Evolutionary conservation across 2,797 vertebrate genomes (phyloP).

Genomic region (Enteromius radiatus): DNA sequence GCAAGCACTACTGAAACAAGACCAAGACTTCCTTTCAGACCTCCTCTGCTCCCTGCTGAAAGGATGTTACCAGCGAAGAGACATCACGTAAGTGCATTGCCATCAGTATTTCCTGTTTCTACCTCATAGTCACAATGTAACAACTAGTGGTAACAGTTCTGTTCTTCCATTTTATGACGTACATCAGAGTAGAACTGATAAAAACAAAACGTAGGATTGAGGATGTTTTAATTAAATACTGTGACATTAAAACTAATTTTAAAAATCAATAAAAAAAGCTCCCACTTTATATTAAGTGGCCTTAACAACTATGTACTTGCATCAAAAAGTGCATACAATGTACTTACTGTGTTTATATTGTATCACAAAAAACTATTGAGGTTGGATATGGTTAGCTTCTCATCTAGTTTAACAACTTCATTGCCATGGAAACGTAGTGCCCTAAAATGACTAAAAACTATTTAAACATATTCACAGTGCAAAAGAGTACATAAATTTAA

Average conservation of each 20-base stretch:
- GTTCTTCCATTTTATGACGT: not conserved
- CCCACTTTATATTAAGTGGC: no score
- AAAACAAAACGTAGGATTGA: no score
- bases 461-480: not conserved
- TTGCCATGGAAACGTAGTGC: not conserved
- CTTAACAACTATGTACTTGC: no score
- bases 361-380: no score
- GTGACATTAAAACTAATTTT: not conserved
- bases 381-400: no score
- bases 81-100: slow-evolving; percentile 90
- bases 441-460: not conserved
- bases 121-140: not conserved
- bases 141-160: not conserved
- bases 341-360: no score
- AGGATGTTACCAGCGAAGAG: slow-evolving; percentile 96
- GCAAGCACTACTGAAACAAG: slow-evolving; percentile 90
- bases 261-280: not conserved
- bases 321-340: no score
- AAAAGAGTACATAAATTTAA: not conserved
- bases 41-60: slow-evolving; percentile 93
- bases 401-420: not conserved
- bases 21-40: slow-evolving; percentile 91
- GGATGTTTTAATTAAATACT: not conserved
- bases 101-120: not conserved
- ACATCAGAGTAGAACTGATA: not conserved